phyloP scores from a whole-genome alignment of 2,113 vertebrate species.

The Oreochromis spilurus region DNA sequence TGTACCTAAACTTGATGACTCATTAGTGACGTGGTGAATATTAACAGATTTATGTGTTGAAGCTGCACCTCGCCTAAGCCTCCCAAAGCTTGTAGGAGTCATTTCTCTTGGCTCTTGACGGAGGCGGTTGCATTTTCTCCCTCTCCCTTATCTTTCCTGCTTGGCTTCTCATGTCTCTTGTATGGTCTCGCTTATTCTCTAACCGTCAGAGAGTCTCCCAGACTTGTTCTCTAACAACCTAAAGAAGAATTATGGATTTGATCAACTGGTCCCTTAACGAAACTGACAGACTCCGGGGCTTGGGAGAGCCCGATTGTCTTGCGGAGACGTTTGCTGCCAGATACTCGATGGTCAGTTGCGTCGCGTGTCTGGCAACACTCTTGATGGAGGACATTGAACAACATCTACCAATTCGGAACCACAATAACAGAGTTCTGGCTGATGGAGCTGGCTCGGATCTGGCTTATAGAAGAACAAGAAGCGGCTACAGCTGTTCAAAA shows the following conservation, averaged over 20 bases:
- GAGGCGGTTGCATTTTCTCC: background rate
- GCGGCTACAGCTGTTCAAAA: background rate
- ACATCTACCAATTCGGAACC: background rate
- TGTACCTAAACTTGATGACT: background rate
- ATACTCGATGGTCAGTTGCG: background rate
- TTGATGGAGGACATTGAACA: background rate
- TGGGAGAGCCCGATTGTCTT: accelerated
- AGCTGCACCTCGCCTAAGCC: background rate
- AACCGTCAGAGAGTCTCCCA: background rate
- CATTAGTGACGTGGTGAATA: background rate
- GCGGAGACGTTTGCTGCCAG: background rate
- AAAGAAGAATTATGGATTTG: background rate
- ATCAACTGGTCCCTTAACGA: background rate
- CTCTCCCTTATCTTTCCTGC: accelerated
- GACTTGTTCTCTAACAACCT: accelerated
- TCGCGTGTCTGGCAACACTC: background rate
- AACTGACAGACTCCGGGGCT: background rate
- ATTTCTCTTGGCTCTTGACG: accelerated
- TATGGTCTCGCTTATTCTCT: background rate
- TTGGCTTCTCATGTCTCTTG: background rate
- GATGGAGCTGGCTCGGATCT: background rate
- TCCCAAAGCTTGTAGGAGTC: background rate
- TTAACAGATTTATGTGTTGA: background rate
- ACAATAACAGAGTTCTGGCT: background rate
- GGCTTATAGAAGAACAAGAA: background rate